Conservation (phyloP, 92 coral and sea anemone genomes). For the Metridium senile region DNA sequence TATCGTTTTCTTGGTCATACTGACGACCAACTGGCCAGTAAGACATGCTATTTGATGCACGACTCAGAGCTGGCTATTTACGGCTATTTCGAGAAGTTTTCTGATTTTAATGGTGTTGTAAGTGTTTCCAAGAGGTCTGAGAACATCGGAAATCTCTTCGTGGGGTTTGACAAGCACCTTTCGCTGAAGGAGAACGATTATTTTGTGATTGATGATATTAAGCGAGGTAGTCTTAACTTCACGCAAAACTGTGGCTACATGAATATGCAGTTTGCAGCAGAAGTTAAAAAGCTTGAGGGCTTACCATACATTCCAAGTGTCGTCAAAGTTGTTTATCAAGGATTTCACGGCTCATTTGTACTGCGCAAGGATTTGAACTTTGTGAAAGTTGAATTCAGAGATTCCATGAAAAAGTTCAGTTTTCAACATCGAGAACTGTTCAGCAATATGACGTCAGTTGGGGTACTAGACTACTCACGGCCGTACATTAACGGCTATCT, state of each 20-base stretch:
- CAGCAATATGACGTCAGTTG: slow-evolving; percentile 31
- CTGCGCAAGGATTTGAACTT: slow-evolving; percentile 28
- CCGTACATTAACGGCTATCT: slow-evolving; percentile 69
- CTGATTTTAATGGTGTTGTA: slow-evolving; percentile 25
- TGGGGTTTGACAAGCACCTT: slow-evolving; percentile 27
- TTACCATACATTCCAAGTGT: slow-evolving; percentile 45
- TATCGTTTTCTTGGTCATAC: slow-evolving; percentile 56
- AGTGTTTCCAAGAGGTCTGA: slow-evolving; percentile 28
- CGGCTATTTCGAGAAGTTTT: slow-evolving; percentile 32
- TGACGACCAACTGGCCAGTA: slow-evolving; percentile 26
- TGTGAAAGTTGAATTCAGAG: slow-evolving; percentile 71
- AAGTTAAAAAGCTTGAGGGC: slow-evolving; percentile 38
- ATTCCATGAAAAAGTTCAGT: slow-evolving; percentile 84
- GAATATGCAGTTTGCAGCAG: slow-evolving; percentile 52
- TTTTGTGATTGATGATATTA: slow-evolving; percentile 60
- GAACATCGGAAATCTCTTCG: slow-evolving; percentile 30
- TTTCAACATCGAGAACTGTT: slow-evolving; percentile 17
- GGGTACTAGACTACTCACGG: slow-evolving; percentile 53
- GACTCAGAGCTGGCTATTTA: slow-evolving; percentile 39
- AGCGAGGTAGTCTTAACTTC: slow-evolving; percentile 38
- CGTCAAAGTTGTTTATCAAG: slow-evolving; percentile 60
- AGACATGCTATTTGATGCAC: slow-evolving; percentile 47
- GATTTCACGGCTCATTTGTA: slow-evolving; percentile 53
- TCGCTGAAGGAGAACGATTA: slow-evolving; percentile 41
- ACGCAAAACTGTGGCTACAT: slow-evolving; percentile 69